Base-by-base conservation (phyloP, 1,140 invertebrate genomes). In the Atta colombica region DNA sequence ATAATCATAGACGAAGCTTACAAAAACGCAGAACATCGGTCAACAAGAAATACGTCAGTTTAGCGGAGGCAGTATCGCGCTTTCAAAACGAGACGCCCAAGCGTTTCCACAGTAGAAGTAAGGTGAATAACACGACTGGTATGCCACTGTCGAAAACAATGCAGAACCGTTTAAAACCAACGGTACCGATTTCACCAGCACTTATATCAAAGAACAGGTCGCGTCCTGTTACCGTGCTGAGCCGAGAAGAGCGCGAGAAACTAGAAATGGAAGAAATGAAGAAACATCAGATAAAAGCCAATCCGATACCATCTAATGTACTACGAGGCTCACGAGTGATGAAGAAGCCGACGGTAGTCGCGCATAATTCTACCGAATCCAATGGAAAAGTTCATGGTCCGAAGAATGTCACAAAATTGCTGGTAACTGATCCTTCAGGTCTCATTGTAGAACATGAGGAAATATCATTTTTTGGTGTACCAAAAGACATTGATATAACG, bases 1-100 rank as follows among this genome's bases (percentile, higher is more conserved):
- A 89, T 21, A 80, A 92, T 58, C 87, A 90, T 3, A 89, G 87
- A 35, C 55, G 39, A 28, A 94, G 91, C 65, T 16, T 92, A 0
- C 18, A 58, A 6, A 91, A 90, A 51, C 63, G 49, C 10, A 74
- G 60, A 35, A 14, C 66, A 53, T 75, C 90, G 0, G 5, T 1
- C 3, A 81, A 45, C 8, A 93, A 88, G n/a, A 90, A 95, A 4
- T 95, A 94, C 75, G 80, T 96, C 1, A 95, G 94, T 68, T 81
- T 95, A 60, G 95, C 96, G 12, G 95, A 96, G 82, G 93, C 94
- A 0, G 88, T 96, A 3, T 91, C 89, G 0, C 94, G 94, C 61
- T 96, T 95, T 21, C 95, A 96, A 45, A 91, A 82, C n/a, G 88
- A 85, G 0, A 96, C 95, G 7, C 96, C 96, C 0, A 89, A 94